Evolutionary conservation across 2,888 invertebrate species (phyloP).

Genomic region (Dioctria linearis): DNA sequence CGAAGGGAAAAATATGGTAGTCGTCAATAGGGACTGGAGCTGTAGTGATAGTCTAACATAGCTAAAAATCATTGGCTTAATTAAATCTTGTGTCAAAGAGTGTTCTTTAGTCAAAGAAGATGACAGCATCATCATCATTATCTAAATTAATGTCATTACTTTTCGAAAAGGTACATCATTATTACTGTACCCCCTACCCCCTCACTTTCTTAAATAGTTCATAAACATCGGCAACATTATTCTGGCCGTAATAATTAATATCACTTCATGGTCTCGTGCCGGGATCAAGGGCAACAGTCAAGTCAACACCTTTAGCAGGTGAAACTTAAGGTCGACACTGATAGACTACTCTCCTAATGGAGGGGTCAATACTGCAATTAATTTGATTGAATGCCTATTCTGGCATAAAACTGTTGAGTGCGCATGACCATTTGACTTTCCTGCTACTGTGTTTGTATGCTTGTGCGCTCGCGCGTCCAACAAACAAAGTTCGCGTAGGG

Average conservation of each 20-base stretch:
- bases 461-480: background rate
- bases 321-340: constrained; percentile 17
- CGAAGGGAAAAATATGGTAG: background rate
- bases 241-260: constrained; percentile 15
- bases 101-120: too few relatives aligned
- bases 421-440: constrained; percentile 31
- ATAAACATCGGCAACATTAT: background rate
- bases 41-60: too few relatives aligned
- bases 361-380: constrained; percentile 43
- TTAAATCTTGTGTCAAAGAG: too few relatives aligned
- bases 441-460: constrained; percentile 7
- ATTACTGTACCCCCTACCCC: constrained; percentile 2
- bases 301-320: constrained; percentile 38
- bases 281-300: constrained; percentile 6
- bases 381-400: constrained; percentile 42
- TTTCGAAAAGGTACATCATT: background rate
- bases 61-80: too few relatives aligned
- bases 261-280: constrained; percentile 12
- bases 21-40: too few relatives aligned
- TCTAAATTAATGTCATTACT: background rate
- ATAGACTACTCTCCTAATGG: background rate
- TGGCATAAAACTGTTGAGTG: constrained; percentile 23
- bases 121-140: too few relatives aligned
- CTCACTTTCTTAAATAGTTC: background rate
- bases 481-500: background rate